These are phyloP conservation scores for Tachysurus fulvidraco DNA, from an alignment of 2,113 vertebrate genomes.

Conservation along the genomic window DNA sequence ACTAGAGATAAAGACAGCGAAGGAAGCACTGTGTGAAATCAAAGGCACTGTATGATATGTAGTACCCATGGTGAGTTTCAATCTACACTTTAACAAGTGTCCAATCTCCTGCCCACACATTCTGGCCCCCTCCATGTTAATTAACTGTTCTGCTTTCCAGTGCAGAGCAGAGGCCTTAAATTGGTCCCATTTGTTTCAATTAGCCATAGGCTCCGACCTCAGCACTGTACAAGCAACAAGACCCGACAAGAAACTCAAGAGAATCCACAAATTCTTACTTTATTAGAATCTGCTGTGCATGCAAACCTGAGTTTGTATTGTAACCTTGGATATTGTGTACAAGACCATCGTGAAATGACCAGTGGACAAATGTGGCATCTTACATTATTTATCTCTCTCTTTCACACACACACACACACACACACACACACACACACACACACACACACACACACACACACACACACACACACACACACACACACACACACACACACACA, in stretches of 20 bases:
- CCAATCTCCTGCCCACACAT: conserved; percentile 28
- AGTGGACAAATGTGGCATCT: not conserved
- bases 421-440: too few species aligned
- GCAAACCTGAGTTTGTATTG: not conserved
- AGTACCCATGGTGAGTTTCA: conserved; percentile 29
- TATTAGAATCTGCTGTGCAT: conserved; percentile 10
- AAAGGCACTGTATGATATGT: conserved; percentile 41
- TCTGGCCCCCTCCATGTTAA: not conserved
- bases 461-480: too few species aligned
- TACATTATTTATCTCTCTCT: conserved; percentile 6
- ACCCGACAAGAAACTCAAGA: not conserved
- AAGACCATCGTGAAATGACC: not conserved
- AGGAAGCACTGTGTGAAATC: conserved; percentile 33
- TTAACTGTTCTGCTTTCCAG: conserved; percentile 33
- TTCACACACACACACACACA: too few species aligned
- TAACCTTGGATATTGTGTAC: not conserved
- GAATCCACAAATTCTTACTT: not conserved
- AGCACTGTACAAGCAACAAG: conserved; percentile 15
- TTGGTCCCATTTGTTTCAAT: conserved; percentile 60
- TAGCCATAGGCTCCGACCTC: conserved; percentile 44
- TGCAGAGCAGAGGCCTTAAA: conserved; percentile 29
- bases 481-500: not conserved
- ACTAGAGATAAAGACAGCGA: not conserved
- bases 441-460: too few species aligned
- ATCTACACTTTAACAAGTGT: conserved; percentile 44